These are phyloP conservation scores for Zaprionus bogoriensis DNA, from an alignment of 2,888 invertebrate species.

Conservation along the genomic window DNA sequence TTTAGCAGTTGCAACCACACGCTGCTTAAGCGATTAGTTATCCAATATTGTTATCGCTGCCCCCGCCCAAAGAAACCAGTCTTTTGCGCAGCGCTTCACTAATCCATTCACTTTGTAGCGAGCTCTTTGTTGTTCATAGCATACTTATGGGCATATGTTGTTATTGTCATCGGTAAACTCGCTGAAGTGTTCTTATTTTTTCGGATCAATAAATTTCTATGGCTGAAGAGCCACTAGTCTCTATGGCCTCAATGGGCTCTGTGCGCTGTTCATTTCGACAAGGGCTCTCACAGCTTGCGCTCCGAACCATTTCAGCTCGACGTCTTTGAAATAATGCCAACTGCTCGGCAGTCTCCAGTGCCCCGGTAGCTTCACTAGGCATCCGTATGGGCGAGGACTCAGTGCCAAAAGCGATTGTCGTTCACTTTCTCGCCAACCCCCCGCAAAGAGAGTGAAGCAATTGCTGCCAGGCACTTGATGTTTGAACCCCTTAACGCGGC, in stretches of 20 bases:
- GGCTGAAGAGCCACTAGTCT: constrained; percentile 10
- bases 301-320: constrained; percentile 42
- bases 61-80: too few species aligned
- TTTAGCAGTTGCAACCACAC: too few species aligned
- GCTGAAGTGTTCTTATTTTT: constrained; percentile 4
- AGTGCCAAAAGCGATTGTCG: constrained; percentile 34
- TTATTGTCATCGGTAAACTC: constrained; percentile 11
- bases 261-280: constrained; percentile 19
- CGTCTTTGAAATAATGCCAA: constrained; percentile 59
- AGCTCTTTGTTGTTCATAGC: constrained; percentile 2
- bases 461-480: constrained; percentile 40
- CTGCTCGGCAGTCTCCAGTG: constrained; percentile 36
- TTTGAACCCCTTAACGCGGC: constrained; percentile 21
- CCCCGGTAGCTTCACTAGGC: not conserved
- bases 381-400: too few species aligned
- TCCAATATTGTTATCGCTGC: too few species aligned
- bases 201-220: constrained; percentile 29
- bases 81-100: too few species aligned
- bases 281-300: constrained; percentile 30
- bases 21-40: too few species aligned
- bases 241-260: not conserved
- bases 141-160: constrained; percentile 9
- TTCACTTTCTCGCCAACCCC: constrained; percentile 12
- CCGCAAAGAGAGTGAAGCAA: constrained; percentile 19
- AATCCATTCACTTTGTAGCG: too few species aligned